Conservation (phyloP, 2,888 invertebrate species). For the Anthrax anthrax region DNA sequence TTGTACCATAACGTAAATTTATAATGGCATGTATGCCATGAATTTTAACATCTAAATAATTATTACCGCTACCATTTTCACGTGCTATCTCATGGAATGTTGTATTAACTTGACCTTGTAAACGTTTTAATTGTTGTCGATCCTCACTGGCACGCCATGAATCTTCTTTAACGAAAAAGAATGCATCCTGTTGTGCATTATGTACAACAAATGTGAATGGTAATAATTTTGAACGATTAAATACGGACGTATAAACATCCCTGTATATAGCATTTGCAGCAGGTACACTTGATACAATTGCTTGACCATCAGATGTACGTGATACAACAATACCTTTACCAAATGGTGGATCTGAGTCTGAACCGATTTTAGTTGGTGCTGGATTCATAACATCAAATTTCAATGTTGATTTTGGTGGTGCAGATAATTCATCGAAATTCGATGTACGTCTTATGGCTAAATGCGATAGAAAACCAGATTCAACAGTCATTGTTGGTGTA, state of each 20-base stretch:
- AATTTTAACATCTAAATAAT: slow-evolving; percentile 76
- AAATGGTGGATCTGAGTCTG: slow-evolving; percentile 77
- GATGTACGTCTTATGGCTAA: slow-evolving; percentile 65
- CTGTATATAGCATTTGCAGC: slow-evolving; percentile 81
- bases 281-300: slow-evolving; percentile 73
- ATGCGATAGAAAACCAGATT: slow-evolving; percentile 73
- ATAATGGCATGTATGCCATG: slow-evolving; percentile 82
- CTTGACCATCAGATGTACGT: slow-evolving; percentile 59
- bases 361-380: slow-evolving; percentile 60
- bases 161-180: slow-evolving; percentile 86
- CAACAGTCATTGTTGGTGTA: slow-evolving; percentile 54
- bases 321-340: slow-evolving; percentile 78
- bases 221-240: slow-evolving; percentile 74
- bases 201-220: slow-evolving; percentile 81
- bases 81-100: slow-evolving; percentile 72
- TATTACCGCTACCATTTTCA: slow-evolving; percentile 55
- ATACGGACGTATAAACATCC: slow-evolving; percentile 84
- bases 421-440: slow-evolving; percentile 58
- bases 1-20: slow-evolving; percentile 89
- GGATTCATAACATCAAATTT: slow-evolving; percentile 65
- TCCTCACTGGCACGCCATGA: slow-evolving; percentile 82
- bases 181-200: slow-evolving; percentile 78
- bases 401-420: slow-evolving; percentile 64
- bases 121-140: slow-evolving; percentile 71
- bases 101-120: slow-evolving; percentile 81